Evolutionary conservation across 2,797 vertebrate genomes (phyloP).

Genomic region (Emys orbicularis): DNA sequence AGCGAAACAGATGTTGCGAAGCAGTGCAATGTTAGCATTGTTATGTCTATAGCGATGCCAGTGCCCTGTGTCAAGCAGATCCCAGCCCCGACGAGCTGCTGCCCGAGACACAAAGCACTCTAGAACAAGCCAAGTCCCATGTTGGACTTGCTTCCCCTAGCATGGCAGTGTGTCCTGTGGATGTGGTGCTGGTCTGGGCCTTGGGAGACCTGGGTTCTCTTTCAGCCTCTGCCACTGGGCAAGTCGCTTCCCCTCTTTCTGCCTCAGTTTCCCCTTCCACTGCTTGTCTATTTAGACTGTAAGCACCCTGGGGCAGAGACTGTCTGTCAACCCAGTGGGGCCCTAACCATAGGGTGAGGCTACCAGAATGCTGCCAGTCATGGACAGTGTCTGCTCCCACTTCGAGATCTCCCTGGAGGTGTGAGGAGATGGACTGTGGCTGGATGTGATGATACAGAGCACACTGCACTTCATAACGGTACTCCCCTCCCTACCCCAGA

Average conservation of each 20-base stretch:
- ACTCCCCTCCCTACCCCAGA: conserved; percentile 79
- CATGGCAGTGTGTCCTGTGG: background rate
- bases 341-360: background rate
- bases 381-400: background rate
- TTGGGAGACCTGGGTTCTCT: background rate
- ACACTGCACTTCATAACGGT: background rate
- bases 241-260: background rate
- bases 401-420: background rate
- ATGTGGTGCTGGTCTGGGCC: background rate
- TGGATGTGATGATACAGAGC: background rate
- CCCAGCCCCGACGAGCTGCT: background rate
- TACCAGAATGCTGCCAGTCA: background rate
- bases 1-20: too few species aligned
- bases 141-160: too few species aligned
- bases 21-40: too few species aligned
- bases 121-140: too few species aligned
- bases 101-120: too few species aligned
- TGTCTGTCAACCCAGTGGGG: too few species aligned
- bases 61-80: background rate
- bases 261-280: background rate
- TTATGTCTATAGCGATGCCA: too few species aligned
- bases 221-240: background rate
- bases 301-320: background rate
- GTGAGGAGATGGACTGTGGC: background rate
- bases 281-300: background rate